phyloP scores from a whole-genome alignment of 2,113 vertebrate genomes.

The Antechinus stuartii region DNA sequence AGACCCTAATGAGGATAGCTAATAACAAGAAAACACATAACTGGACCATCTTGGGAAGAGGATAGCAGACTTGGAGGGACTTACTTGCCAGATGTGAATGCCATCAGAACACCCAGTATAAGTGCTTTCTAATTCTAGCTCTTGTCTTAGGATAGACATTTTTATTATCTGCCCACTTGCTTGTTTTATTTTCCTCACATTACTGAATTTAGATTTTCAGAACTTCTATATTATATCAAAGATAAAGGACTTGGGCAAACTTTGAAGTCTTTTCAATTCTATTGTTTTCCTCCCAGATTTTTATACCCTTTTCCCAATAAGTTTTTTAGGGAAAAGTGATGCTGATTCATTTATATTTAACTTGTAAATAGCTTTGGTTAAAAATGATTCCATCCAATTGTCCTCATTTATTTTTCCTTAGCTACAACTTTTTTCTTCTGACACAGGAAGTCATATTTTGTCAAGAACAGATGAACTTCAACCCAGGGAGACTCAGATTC shows the following conservation, averaged over 20 bases:
- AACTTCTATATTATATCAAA: background rate
- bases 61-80: background rate
- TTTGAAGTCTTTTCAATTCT: background rate
- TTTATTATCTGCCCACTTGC: background rate
- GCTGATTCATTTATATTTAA: constrained; percentile 59
- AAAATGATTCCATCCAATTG: constrained; percentile 65
- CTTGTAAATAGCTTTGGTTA: background rate
- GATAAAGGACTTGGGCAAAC: background rate
- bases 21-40: background rate
- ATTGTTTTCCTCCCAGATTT: constrained; percentile 35
- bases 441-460: constrained; percentile 68
- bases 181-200: background rate
- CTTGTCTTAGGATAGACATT: background rate
- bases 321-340: constrained; percentile 52
- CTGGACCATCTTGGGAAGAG: background rate
- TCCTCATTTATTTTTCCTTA: background rate
- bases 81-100: background rate
- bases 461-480: constrained; percentile 71
- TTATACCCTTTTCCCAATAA: constrained; percentile 3
- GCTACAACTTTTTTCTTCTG: constrained; percentile 53
- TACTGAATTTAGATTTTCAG: constrained; percentile 28
- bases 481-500: constrained; percentile 63
- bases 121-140: background rate
- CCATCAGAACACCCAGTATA: background rate
- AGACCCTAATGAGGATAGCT: background rate